A percentile compares a stretch with the other conserved stretches of the same genome.
Evolutionary conservation across 2,888 invertebrate species (phyloP).

Genomic region (Agonopterix arenella): DNA sequence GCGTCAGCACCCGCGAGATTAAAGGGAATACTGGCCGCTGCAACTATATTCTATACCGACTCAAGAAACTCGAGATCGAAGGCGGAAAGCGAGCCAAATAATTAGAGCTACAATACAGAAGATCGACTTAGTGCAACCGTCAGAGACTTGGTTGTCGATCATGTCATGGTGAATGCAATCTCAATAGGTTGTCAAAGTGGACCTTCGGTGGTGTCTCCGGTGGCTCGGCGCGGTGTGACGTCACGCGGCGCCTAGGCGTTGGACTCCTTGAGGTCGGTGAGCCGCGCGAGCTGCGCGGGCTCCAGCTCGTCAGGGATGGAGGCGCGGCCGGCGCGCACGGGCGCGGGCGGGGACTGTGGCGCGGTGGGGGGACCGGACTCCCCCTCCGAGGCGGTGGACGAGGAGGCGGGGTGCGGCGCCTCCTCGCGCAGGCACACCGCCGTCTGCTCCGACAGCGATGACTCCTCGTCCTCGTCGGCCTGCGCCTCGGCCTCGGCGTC

Average conservation of each 20-base stretch:
- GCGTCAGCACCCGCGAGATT: not conserved
- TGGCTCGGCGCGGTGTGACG: too few species aligned
- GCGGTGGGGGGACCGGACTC: constrained; percentile 74
- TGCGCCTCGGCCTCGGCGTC: constrained; percentile 19
- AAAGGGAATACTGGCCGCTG: not conserved
- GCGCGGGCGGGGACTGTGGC: constrained; percentile 78
- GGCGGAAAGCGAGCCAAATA: not conserved
- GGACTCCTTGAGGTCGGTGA: constrained; percentile 93
- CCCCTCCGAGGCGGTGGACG: constrained; percentile 79
- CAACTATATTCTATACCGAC: not conserved
- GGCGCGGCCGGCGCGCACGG: constrained; percentile 86
- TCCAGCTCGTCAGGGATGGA: constrained; percentile 93
- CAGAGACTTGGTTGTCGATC: too few species aligned
- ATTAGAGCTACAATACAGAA: not conserved
- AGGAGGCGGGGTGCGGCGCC: constrained; percentile 76
- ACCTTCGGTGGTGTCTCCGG: too few species aligned
- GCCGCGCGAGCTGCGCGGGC: constrained; percentile 90
- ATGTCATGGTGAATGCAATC: too few species aligned
- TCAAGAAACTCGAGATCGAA: not conserved
- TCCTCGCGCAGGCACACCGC: constrained; percentile 61
- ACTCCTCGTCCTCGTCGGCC: constrained; percentile 61
- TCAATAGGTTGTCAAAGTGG: too few species aligned
- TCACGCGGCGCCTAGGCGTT: constrained; percentile 80
- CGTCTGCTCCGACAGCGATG: constrained; percentile 67
- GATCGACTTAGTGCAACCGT: constrained; percentile 6